Base-by-base conservation (phyloP, 2,797 vertebrate genomes). In the Lagodon rhomboides region DNA sequence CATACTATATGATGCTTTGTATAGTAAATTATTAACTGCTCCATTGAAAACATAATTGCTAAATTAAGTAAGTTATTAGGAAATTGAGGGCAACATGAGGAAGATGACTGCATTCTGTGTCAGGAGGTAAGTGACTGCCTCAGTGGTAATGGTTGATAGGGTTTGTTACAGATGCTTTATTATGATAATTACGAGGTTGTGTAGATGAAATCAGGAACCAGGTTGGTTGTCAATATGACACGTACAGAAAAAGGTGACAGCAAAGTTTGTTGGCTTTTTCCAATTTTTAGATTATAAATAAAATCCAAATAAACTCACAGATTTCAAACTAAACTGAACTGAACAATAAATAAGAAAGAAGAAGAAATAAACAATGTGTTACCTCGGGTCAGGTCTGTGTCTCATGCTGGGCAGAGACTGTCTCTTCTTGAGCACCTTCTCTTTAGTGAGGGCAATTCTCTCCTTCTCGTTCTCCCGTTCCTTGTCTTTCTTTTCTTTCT, bases 401-500 rank as follows among this genome's bases (percentile, higher is more conserved):
- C 88, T 95, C 87, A 93, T 95, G 0, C 95, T 93, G 0, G 98
- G 97, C 73, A 97, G 87, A 0, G 97, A 96, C 90, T 96, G 97
- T 80, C 97, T 95, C 93, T 98, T 98, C 93, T 97, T 97, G 61
- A 98, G 90, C 83, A 95, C 95, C 79, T 96, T 97, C 75, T 98
- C 97, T 1, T 97, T 96, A 67, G 93, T 94, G 72, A 99, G 94
- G 70, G 97, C 96, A 0, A 90, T 97, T 89, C 96, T 98, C 90
- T 99, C 98, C 87, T 97, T 98, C 86, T 97, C 97, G 0, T 99
- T 99, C 90, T 99, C 97, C 70, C 97, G 90, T 54, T 99, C 98
- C 83, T 99, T 99, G 92, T 99, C 98, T 79, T 96, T 98, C 94
- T 99, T 99, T 88, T 98, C 97, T 84, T 99, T 99, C 90, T 97